A percentile compares a stretch with the other conserved stretches of the same genome.
These are phyloP conservation scores for Ornithorhynchus anatinus DNA, from an alignment of 2,113 vertebrate genomes.

Conservation along the genomic window DNA sequence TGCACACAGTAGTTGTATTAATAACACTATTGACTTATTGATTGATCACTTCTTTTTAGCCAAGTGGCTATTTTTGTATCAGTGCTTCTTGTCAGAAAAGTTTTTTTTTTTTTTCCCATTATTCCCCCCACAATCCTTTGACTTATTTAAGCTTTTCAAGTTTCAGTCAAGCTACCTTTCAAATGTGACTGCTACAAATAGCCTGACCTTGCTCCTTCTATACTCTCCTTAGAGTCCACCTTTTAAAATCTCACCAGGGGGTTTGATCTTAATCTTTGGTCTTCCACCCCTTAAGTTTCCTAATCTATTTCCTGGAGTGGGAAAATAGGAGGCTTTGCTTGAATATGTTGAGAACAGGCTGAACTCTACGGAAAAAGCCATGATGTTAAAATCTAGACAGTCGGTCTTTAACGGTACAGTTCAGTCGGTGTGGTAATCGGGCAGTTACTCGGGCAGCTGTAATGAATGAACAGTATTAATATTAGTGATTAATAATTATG, in stretches of 20 bases:
- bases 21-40: background rate
- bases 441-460: no score
- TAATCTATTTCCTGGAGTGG: background rate
- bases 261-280: conserved; percentile 33
- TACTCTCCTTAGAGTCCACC: conserved; percentile 2
- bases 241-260: conserved; percentile 38
- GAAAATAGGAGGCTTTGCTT: conserved; percentile 13
- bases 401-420: background rate
- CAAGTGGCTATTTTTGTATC: conserved; percentile 26
- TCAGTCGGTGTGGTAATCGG: background rate
- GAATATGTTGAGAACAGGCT: conserved; percentile 43
- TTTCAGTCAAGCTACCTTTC: conserved; percentile 40
- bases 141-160: conserved; percentile 47
- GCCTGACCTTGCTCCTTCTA: conserved; percentile 48
- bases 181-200: conserved; percentile 52
- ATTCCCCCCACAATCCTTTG: conserved; percentile 10
- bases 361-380: conserved; percentile 16
- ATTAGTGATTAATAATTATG: no score
- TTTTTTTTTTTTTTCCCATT: background rate
- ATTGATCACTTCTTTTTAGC: background rate
- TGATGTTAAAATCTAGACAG: conserved; percentile 39
- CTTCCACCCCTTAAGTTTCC: conserved; percentile 30
- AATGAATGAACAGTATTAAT: no score
- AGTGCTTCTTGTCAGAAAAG: conserved; percentile 17
- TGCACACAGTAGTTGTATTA: background rate